Base-by-base conservation (phyloP, 2,888 invertebrate genomes). In the Hydrotaea cyrtoneurina region DNA sequence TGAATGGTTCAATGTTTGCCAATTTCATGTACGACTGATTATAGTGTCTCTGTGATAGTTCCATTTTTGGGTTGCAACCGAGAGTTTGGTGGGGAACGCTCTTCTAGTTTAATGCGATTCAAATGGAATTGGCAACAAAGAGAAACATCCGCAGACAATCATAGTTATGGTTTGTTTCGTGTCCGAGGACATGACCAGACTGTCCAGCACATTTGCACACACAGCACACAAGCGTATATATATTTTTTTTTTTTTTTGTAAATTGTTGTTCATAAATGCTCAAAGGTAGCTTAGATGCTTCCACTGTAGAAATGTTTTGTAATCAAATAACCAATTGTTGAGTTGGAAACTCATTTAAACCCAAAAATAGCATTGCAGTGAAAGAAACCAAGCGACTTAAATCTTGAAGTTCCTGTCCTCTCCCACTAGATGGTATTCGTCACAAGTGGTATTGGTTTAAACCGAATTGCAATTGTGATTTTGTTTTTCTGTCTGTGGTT, bases 11-110 rank as follows among this genome's bases (percentile, higher is more conserved):
- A 64, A 11, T 74, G 59, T 74, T 81, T 79, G 62, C 79, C 79
- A 82, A 82, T 82, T 85, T 85, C 79, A 82, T 81, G 69, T 72
- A 77, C 79, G 81, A 85, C 69, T 79, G 82, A 82, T 4, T 75
- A 43, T 59, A 4, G 36, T 73, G 72, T 57, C 15, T 43, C 21
- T 59, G 39, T 71, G 31, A 26, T 77, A 53, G 55, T 21, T 21
- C 59, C 71, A 78, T 72, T 75, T 71, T 17, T 43, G 5, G 43
- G 31, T 31, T 15, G 8, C 53, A n/a, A 4, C 10, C 15, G 17
- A 53, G 53, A 53, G 53, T 4, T 19, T 10, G 2, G 7, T 10
- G 2, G 7, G 19, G 19, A 73, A 43, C 23, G 13, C 13, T 31
- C 46, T 73, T 55, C 69, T 62, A 78, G 39, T 69, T 46, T 23